Conservation (phyloP, 2,888 invertebrate genomes). For the Eristalis tenax region DNA sequence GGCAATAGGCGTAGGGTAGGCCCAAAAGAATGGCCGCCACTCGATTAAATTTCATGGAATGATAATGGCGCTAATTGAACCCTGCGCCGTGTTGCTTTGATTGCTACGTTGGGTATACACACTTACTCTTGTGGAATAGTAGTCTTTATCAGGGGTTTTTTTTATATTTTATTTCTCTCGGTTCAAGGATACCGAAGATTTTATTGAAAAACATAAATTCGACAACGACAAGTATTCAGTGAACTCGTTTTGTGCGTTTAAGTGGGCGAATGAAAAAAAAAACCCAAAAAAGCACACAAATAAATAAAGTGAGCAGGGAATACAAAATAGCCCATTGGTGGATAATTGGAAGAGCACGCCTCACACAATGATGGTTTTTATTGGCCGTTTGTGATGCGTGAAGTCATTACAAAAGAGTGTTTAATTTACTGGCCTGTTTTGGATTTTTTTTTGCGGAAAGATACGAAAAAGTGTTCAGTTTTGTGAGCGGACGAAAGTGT, state of each 20-base stretch:
- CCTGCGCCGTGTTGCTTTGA: conserved; percentile 22
- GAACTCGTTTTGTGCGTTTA: background rate
- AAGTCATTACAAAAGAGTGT: conserved; percentile 9
- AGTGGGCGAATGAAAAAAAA: background rate
- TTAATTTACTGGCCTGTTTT: background rate
- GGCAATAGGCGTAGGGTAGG: background rate
- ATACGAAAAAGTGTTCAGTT: background rate
- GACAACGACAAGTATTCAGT: background rate
- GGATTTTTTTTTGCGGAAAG: background rate
- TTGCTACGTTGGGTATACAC: background rate
- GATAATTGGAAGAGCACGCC: conserved; percentile 18
- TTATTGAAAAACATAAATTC: conserved; percentile 16
- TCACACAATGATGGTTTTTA: conserved; percentile 4
- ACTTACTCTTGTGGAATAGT: background rate
- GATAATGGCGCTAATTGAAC: conserved; percentile 46
- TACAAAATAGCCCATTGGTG: background rate
- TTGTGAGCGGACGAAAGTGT: no score
- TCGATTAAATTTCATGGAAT: conserved; percentile 46
- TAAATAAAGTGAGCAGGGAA: background rate
- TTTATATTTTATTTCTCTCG: background rate
- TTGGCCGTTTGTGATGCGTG: background rate
- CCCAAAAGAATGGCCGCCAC: background rate
- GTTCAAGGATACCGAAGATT: background rate
- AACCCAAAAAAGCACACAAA: background rate
- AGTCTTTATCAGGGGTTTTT: background rate